Evolutionary conservation across 2,888 invertebrate genomes (phyloP), one percentile per base, ranked within the genome.

Genomic region (Eulithis testata): DNA sequence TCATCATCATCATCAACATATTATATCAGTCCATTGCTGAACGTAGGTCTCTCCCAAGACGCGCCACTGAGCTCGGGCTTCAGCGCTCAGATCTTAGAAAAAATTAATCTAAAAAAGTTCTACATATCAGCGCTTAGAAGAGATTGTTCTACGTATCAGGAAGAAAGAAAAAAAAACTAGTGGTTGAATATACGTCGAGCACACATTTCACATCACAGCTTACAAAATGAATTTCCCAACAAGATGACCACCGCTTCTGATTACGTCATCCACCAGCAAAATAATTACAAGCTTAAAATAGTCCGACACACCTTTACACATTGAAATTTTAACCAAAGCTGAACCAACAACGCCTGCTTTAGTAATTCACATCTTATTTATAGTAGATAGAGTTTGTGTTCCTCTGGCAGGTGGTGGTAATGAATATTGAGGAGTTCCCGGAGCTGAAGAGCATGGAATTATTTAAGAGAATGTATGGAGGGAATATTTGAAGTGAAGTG

Each of bases 261-360:
- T 31, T 31, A 31, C 31, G 31, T 31, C 31, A 31, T 31, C 4
- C 31, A 31, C 52, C 51, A 47, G 36, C 52, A 27, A n/a, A 52
- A 53, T 40, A 63, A 53, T 52, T 63, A 58, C 53, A 14, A 0
- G 21, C 58, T 57, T 58, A 63, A 63, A 63, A 63, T 53, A 63
- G 44, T n/a, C 51, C 14, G 8, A 6, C 40, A 53, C 27, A 50
- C 61, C 54, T 55, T 51, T 31, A 37, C 45, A 63, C 53, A 49
- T 52, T 49, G 36, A 53, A 58, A 40, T 37, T 49, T 53, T 40
- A 11, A 43, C 47, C 27, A 52, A 57, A 60, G 64, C 60, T 60
- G 45, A 45, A 56, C 44, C 8, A 49, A 59, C 58, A 53, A 55
- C 12, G 36, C 14, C 14, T 60, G 50, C 37, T 49, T 11, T 6